Conservation (phyloP, 2,888 invertebrate genomes). For the Athalia circularis region DNA sequence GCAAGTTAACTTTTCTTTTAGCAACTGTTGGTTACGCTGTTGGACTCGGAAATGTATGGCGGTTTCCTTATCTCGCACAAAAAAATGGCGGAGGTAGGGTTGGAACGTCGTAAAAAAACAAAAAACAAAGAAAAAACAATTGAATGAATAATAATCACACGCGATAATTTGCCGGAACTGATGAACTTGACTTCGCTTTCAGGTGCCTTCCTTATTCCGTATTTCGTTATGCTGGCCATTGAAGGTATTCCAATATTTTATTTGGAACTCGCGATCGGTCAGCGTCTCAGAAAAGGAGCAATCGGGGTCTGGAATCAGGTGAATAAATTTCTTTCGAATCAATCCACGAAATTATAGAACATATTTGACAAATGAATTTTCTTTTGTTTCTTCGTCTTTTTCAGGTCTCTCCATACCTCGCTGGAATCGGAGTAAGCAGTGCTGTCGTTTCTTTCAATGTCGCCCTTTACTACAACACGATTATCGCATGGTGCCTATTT, state of each 20-base stretch:
- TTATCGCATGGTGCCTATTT: conserved; percentile 98
- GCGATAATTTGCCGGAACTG: neutral
- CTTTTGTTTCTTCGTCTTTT: neutral
- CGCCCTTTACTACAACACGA: conserved; percentile 97
- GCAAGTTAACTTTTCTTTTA: conserved; percentile 91
- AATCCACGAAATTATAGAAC: neutral
- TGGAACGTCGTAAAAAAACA: neutral
- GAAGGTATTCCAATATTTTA: conserved; percentile 98
- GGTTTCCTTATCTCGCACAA: conserved; percentile 95
- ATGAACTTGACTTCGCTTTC: conserved; percentile 50
- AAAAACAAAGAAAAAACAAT: neutral
- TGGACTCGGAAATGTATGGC: conserved; percentile 96
- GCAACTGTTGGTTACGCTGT: conserved; percentile 97
- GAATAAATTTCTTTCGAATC: neutral
- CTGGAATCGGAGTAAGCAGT: conserved; percentile 94
- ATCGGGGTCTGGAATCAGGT: conserved; percentile 96
- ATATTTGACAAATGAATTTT: neutral
- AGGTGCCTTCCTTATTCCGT: conserved; percentile 97
- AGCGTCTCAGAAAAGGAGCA: conserved; percentile 93
- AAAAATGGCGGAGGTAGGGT: conserved; percentile 89
- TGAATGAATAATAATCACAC: neutral
- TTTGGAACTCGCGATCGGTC: conserved; percentile 95
- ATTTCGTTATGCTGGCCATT: conserved; percentile 94
- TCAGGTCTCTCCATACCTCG: conserved; percentile 87
- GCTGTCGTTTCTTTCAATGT: conserved; percentile 98